Conservation (phyloP, 1,140 invertebrate genomes). For the Sinonovacula constricta region DNA sequence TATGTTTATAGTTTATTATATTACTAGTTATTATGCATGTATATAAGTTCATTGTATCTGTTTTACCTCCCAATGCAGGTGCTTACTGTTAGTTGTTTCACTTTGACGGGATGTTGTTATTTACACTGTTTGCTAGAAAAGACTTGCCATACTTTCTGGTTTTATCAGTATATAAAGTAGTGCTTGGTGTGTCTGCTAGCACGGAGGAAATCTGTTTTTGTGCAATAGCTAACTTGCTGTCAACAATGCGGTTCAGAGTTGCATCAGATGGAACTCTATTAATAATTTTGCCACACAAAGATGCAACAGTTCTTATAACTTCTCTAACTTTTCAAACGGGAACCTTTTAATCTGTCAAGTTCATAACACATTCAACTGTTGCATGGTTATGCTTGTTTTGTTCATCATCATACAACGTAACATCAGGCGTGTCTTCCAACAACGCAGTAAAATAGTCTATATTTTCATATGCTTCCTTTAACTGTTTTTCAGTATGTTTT, state of each 20-base stretch:
- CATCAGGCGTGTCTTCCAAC: neutral
- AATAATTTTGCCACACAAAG: slow-evolving; percentile 22
- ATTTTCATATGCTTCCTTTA: neutral
- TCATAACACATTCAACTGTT: slow-evolving; percentile 31
- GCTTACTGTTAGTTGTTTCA: too few relatives aligned
- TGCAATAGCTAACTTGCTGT: slow-evolving; percentile 20
- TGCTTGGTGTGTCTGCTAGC: slow-evolving; percentile 1
- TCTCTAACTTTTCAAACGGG: neutral
- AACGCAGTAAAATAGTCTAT: neutral
- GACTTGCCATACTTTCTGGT: slow-evolving; percentile 45
- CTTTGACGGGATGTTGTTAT: too few relatives aligned
- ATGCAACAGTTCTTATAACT: slow-evolving; percentile 13
- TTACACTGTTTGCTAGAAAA: neutral
- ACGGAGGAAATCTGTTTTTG: slow-evolving; percentile 11
- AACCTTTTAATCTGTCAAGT: slow-evolving; percentile 29
- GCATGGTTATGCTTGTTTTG: neutral
- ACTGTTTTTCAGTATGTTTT: neutral
- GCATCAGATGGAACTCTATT: neutral
- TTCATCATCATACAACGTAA: slow-evolving; percentile 5
- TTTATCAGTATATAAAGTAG: slow-evolving; percentile 25
- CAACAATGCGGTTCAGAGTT: slow-evolving; percentile 14
- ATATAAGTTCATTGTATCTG: too few relatives aligned
- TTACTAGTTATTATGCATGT: too few relatives aligned
- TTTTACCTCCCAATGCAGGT: too few relatives aligned
- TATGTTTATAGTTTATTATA: too few relatives aligned